Evolutionary conservation across 2,888 invertebrate species (phyloP).

Genomic region (Liopterus haemorrhoidalis): DNA sequence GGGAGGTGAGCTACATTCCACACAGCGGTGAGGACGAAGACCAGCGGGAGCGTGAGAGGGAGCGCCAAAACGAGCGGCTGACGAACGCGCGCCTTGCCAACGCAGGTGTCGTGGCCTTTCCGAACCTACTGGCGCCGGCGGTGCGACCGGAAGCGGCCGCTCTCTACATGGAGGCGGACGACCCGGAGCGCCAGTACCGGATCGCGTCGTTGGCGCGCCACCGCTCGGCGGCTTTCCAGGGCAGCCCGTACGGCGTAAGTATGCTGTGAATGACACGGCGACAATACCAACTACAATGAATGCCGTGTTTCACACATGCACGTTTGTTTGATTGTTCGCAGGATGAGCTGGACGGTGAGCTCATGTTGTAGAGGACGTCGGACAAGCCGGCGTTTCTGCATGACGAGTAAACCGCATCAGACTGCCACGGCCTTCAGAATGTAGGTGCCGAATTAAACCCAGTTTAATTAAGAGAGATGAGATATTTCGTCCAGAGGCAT

Average conservation of each 20-base stretch:
- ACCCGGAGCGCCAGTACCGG: too few relatives aligned
- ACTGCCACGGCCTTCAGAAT: slow-evolving; percentile 2
- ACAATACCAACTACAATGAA: too few relatives aligned
- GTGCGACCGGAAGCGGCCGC: slow-evolving; percentile 31
- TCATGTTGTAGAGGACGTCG: background rate
- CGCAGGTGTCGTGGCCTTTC: slow-evolving; percentile 42
- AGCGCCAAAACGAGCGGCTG: slow-evolving; percentile 22
- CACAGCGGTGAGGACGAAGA: slow-evolving; percentile 34
- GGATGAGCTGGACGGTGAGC: slow-evolving; percentile 1
- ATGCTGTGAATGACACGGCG: too few relatives aligned
- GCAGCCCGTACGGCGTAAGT: too few relatives aligned
- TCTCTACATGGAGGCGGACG: too few relatives aligned
- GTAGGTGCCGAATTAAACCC: background rate
- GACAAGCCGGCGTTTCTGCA: too few relatives aligned
- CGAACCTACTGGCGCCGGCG: slow-evolving; percentile 44
- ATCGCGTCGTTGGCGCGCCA: too few relatives aligned
- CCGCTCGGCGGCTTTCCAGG: too few relatives aligned
- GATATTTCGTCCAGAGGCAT: too few relatives aligned
- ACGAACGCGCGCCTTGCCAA: slow-evolving; percentile 18
- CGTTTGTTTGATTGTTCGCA: background rate
- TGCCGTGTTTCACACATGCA: background rate
- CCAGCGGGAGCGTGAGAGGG: slow-evolving; percentile 34
- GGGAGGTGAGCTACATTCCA: slow-evolving; percentile 37
- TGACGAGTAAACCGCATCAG: background rate
- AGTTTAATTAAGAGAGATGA: background rate